Percentiles rank a stretch among this genome's conserved stretches.
These are phyloP conservation scores for Dromiciops gliroides DNA, from an alignment of 2,113 vertebrate genomes.

Conservation along the genomic window DNA sequence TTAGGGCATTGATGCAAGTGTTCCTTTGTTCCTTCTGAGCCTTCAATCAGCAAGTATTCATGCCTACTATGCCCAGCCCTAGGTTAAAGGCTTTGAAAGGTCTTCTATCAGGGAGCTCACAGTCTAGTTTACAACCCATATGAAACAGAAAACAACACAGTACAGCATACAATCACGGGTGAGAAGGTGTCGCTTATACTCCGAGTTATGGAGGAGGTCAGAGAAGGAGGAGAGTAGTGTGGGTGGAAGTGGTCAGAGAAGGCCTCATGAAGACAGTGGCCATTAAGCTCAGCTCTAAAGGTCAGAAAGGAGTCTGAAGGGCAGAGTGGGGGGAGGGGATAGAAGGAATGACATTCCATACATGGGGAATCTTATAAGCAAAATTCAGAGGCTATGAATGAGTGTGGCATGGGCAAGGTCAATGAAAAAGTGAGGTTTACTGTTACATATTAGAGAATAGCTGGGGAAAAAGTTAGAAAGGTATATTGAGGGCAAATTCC, in stretches of 20 bases:
- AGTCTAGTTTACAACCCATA: neutral
- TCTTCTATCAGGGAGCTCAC: neutral
- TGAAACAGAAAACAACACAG: neutral
- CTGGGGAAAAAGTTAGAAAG: neutral
- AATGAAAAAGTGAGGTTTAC: neutral
- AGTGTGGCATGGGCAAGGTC: neutral
- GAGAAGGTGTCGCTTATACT: neutral
- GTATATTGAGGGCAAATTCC: neutral
- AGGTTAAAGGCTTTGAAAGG: neutral
- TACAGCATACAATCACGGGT: neutral
- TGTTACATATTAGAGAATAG: neutral
- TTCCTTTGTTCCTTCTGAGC: neutral
- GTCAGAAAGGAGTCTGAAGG: neutral
- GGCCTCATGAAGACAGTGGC: neutral
- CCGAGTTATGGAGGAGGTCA: neutral
- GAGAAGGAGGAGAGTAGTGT: neutral
- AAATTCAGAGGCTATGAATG: neutral
- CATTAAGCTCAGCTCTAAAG: neutral
- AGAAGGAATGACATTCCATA: neutral
- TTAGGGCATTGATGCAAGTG: neutral
- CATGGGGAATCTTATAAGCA: neutral
- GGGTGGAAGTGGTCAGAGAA: neutral
- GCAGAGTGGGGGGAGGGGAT: neutral
- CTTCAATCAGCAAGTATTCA: neutral
- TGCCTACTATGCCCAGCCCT: neutral